A percentile compares a stretch with the other conserved stretches of the same genome.
Conservation (phyloP, 2,888 invertebrate species). For the Thelaira solivaga region DNA sequence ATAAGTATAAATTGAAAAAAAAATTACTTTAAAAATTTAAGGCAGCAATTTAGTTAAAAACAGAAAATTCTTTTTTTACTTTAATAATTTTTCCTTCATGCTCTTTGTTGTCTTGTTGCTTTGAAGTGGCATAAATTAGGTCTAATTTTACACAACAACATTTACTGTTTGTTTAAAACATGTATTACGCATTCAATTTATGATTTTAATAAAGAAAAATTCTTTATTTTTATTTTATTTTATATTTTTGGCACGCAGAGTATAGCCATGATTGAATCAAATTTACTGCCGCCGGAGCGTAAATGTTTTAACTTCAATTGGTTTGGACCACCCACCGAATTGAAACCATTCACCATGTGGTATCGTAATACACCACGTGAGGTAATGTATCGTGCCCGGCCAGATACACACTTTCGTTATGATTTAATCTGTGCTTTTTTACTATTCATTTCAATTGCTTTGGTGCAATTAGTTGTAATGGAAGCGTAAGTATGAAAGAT, state of each 20-base stretch:
- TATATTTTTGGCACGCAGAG: slow-evolving; percentile 83
- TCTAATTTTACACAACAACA: too few relatives aligned
- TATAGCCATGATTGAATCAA: slow-evolving; percentile 97
- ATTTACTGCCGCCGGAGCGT: slow-evolving; percentile 88
- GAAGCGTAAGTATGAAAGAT: slow-evolving; percentile 81
- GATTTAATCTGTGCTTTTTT: slow-evolving; percentile 88
- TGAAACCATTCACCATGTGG: slow-evolving; percentile 89
- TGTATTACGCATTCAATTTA: too few relatives aligned
- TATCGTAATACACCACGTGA: slow-evolving; percentile 87
- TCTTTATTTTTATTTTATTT: too few relatives aligned
- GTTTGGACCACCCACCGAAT: slow-evolving; percentile 81
- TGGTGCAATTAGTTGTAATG: slow-evolving; percentile 88
- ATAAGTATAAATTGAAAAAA: too few relatives aligned
- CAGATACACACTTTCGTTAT: slow-evolving; percentile 90
- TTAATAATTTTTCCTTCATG: too few relatives aligned
- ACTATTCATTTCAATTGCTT: slow-evolving; percentile 86
- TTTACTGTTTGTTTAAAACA: too few relatives aligned
- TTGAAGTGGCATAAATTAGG: too few relatives aligned
- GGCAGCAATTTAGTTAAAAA: too few relatives aligned
- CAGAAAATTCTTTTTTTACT: too few relatives aligned
- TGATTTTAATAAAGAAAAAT: too few relatives aligned
- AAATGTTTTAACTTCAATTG: slow-evolving; percentile 89
- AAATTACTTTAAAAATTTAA: too few relatives aligned
- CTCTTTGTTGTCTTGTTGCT: too few relatives aligned
- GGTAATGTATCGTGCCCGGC: slow-evolving; percentile 85